A percentile compares a stretch with the other conserved stretches of the same genome.
Evolutionary conservation across 2,113 vertebrate species (phyloP).

Genomic region (Parus major): DNA sequence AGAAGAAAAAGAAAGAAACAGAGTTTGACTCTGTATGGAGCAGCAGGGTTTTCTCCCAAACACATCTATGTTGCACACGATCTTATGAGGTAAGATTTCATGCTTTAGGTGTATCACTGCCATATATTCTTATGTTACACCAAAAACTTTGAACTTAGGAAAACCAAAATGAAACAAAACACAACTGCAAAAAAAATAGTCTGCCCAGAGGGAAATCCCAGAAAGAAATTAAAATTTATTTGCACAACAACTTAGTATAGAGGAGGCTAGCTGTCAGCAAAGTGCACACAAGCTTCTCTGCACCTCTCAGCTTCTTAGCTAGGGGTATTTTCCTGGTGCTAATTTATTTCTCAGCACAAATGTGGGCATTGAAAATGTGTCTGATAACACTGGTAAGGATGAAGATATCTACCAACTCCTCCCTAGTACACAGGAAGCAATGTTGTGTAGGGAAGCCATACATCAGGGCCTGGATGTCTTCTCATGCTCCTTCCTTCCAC

Average conservation of each 20-base stretch:
- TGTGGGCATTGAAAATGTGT: not conserved
- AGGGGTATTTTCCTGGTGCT: not conserved
- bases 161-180: not conserved
- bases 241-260: not conserved
- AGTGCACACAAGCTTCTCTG: not conserved
- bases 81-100: not conserved
- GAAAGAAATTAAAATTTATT: not conserved
- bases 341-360: not conserved
- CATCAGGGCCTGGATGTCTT: not conserved
- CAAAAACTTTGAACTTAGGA: not conserved
- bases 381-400: not conserved
- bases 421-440: not conserved
- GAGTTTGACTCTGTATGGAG: not conserved
- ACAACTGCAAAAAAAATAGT: not conserved
- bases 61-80: not conserved
- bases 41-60: not conserved
- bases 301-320: not conserved
- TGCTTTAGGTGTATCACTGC: not conserved
- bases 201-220: not conserved
- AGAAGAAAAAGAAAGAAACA: not conserved
- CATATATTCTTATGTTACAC: not conserved
- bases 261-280: not conserved
- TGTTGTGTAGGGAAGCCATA: not conserved
- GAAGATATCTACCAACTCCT: not conserved
- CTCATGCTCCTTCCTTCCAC: not conserved